Conservation (phyloP, 2,797 vertebrate species). For the Sebastes elongatus region DNA sequence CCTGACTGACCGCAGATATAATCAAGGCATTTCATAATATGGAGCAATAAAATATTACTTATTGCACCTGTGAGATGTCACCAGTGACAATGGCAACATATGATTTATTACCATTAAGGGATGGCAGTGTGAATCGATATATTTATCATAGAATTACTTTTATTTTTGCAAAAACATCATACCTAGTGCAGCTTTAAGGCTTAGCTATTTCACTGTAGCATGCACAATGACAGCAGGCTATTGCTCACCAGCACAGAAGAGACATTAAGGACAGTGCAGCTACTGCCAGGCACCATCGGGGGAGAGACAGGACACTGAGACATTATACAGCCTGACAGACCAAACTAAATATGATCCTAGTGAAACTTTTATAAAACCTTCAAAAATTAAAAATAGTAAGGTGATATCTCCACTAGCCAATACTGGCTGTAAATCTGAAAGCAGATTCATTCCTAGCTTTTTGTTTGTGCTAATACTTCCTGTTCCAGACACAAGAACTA, state of each 20-base stretch:
- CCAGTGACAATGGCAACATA: not conserved
- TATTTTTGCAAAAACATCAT: not conserved
- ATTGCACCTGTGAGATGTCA: not conserved
- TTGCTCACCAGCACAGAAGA: constrained; percentile 45
- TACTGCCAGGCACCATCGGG: constrained; percentile 30
- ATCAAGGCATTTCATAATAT: not conserved
- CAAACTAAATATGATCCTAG: not conserved
- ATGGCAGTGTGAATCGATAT: not conserved
- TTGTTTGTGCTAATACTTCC: not conserved
- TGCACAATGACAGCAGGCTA: constrained; percentile 25
- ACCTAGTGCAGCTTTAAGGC: not conserved
- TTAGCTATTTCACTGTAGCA: not conserved
- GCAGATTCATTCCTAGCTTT: not conserved
- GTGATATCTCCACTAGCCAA: not conserved
- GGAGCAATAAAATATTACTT: not conserved
- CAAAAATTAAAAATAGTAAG: not conserved
- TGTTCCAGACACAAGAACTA: not conserved
- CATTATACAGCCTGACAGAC: not conserved
- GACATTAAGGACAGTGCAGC: constrained; percentile 16
- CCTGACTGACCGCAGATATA: not conserved
- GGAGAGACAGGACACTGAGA: constrained; percentile 25
- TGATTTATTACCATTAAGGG: too few species aligned
- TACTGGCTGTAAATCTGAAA: not conserved
- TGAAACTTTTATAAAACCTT: not conserved
- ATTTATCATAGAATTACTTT: not conserved